phyloP scores from a whole-genome alignment of 1,140 invertebrate species.

The Rhyzopertha dominica region DNA sequence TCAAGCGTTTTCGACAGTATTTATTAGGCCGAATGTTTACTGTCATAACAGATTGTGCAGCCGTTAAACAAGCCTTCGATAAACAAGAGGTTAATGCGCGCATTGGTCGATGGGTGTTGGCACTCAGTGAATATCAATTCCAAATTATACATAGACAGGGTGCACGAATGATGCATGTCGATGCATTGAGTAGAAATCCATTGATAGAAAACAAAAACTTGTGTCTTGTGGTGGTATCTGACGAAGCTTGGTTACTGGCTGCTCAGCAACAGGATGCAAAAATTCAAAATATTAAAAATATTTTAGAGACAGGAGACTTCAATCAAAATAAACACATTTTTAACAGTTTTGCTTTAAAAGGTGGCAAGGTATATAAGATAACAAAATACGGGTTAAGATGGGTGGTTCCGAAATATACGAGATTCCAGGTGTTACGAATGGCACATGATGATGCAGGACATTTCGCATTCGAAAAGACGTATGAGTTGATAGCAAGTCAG shows the following conservation, averaged over 20 bases:
- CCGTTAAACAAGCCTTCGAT: no score
- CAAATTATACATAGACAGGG: slow-evolving; percentile 20
- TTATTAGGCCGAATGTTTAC: no score
- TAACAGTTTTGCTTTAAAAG: slow-evolving; percentile 6
- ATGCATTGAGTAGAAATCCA: slow-evolving; percentile 41
- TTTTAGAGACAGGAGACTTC: slow-evolving; percentile 19
- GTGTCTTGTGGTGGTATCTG: slow-evolving; percentile 16
- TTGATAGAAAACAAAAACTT: slow-evolving; percentile 7
- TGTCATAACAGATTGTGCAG: no score
- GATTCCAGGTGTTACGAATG: no score
- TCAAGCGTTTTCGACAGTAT: no score
- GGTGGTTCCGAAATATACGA: no score
- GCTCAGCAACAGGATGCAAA: slow-evolving; percentile 30
- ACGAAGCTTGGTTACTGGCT: slow-evolving; percentile 28
- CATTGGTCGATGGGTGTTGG: slow-evolving; percentile 13
- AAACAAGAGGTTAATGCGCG: slow-evolving; percentile 12
- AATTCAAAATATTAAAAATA: slow-evolving; percentile 24
- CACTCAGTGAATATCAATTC: slow-evolving; percentile 6
- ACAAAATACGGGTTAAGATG: no score
- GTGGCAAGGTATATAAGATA: no score
- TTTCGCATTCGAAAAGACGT: no score
- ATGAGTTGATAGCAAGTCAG: no score
- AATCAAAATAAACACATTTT: slow-evolving; percentile 18
- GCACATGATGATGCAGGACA: no score
- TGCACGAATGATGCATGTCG: slow-evolving; percentile 38